These are phyloP conservation scores for Potorous gilbertii DNA, from an alignment of 2,797 vertebrate genomes.

Conservation along the genomic window DNA sequence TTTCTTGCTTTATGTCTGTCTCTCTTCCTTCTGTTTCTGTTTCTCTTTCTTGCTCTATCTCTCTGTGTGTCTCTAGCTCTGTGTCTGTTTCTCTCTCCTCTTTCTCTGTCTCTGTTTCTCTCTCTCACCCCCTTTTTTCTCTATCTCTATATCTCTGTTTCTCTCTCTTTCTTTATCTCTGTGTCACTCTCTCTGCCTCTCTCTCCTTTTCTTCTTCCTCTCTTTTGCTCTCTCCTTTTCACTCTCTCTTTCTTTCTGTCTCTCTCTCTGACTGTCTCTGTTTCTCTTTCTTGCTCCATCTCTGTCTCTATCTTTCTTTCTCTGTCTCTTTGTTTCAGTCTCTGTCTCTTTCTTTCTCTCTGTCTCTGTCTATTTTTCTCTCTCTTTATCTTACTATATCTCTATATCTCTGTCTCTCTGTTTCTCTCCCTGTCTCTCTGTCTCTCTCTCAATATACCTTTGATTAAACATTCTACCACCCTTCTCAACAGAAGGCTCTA, in stretches of 20 bases:
- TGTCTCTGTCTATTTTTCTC: neutral
- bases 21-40: too few relatives aligned
- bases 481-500: neutral
- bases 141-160: too few relatives aligned
- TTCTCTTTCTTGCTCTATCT: rapidly evolving
- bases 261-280: neutral
- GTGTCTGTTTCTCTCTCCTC: too few relatives aligned
- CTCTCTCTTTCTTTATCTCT: neutral
- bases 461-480: neutral
- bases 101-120: neutral
- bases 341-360: too few relatives aligned
- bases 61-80: too few relatives aligned
- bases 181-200: neutral
- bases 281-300: too few relatives aligned
- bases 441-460: neutral
- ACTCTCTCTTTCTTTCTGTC: neutral
- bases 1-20: too few relatives aligned
- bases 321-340: too few relatives aligned
- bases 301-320: too few relatives aligned
- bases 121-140: neutral
- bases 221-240: too few relatives aligned
- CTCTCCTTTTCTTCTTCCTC: too few relatives aligned
- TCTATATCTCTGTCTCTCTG: neutral
- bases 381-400: neutral
- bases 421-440: neutral